A percentile compares a stretch with the other conserved stretches of the same genome.
phyloP scores from a whole-genome alignment of 2,888 invertebrate species.

The Clusia tigrina region DNA sequence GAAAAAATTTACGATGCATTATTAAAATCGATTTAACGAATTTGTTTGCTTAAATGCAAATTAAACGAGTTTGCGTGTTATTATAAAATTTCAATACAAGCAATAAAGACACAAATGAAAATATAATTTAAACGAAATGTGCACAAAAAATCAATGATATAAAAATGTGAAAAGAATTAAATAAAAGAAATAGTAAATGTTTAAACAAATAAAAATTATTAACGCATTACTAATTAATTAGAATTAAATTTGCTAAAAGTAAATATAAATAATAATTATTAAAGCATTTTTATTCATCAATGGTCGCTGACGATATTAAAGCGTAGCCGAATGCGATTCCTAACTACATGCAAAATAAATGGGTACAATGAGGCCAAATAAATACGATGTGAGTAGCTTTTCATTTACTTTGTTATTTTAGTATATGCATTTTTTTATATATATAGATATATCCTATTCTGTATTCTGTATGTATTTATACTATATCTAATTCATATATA shows the following conservation, averaged over 20 bases:
- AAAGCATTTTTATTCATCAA: slow-evolving; percentile 4
- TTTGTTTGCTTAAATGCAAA: too few relatives aligned
- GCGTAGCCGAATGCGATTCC: slow-evolving; percentile 66
- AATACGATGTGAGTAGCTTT: slow-evolving; percentile 67
- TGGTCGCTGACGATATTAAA: slow-evolving; percentile 30
- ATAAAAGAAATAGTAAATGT: not conserved
- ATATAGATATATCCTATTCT: too few relatives aligned
- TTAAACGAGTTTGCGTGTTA: too few relatives aligned
- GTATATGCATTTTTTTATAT: not conserved
- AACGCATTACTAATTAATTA: not conserved
- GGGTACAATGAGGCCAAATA: slow-evolving; percentile 67
- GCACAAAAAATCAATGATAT: not conserved
- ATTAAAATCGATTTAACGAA: too few relatives aligned
- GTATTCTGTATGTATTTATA: too few relatives aligned
- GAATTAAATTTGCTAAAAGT: not conserved
- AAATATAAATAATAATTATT: slow-evolving; percentile 15
- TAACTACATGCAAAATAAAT: slow-evolving; percentile 66
- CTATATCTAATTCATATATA: too few relatives aligned
- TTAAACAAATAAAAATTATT: not conserved
- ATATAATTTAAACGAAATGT: slow-evolving; percentile 8
- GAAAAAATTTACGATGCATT: too few relatives aligned
- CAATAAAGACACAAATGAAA: too few relatives aligned
- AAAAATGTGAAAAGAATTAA: not conserved
- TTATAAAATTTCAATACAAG: too few relatives aligned
- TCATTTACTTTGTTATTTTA: not conserved